Base-by-base conservation (phyloP, 2,888 invertebrate genomes). In the Carpatolechia fugitivella region DNA sequence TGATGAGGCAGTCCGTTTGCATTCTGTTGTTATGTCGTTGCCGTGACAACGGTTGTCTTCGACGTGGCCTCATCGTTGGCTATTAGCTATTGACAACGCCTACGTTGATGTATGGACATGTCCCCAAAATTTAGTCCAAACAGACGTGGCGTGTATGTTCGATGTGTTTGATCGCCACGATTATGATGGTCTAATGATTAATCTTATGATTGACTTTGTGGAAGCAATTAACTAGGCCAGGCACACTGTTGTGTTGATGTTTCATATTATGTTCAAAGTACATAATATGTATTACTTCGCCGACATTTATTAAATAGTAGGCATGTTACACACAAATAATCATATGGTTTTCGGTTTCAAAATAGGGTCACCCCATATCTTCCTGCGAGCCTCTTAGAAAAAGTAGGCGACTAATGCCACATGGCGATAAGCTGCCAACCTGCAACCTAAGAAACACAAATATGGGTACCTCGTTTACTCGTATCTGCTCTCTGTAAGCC, bases 51-150 rank as follows among this genome's bases (percentile, higher is more conserved):
- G 75, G 75, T 80, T 82, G 85, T 88, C 87, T 88, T 86, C 74
- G 72, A 77, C 74, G 48, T 72, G 71, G 78, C 71, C 67, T 80
- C 80, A 79, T 78, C 79, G 80, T 66, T 68, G 59, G 68, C 80
- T 80, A 86, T 85, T 82, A 85, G 81, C 76, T 82, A 82, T 85
- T 84, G 87, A 88, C 87, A 82, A 81, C 72, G 75, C 69, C 69
- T 68, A 70, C 68, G 69, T 68, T 61, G 68, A 70, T 68, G 65
- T 60, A 69, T 41, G 41, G 31, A 29, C 29, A 24, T 51, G 46
- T 46, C 35, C 54, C 51, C 69, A 64, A 72, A 76, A 75, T 69
- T 66, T 72, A 68, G 70, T 72, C 63, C 74, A 76, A 77, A 78
- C 72, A 78, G 61, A 71, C 70, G 62, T 76, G 75, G 74, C 77